Evolutionary conservation across 37 sponge, comb jelly and placozoan genomes (phyloP).

Genomic region (Sycon ciliatum): DNA sequence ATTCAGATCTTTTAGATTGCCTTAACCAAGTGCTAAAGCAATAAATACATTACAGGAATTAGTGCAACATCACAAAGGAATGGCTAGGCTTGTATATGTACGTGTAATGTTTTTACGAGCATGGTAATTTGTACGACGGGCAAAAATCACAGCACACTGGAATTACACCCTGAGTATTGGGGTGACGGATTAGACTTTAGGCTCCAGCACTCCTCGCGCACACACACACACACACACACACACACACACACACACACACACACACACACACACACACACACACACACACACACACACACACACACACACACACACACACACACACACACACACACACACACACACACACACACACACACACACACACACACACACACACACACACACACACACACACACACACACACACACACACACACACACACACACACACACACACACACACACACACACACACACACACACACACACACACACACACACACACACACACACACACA

Average conservation of each 20-base stretch:
- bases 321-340: slow-evolving; percentile 12
- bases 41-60: too few relatives aligned
- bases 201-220: not conserved
- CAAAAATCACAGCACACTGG: too few relatives aligned
- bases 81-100: too few relatives aligned
- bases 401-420: slow-evolving; percentile 13
- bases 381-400: not conserved
- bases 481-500: not conserved
- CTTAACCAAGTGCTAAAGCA: too few relatives aligned
- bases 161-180: not conserved
- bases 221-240: slow-evolving; percentile 15
- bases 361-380: slow-evolving; percentile 19
- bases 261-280: slow-evolving; percentile 17
- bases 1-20: too few relatives aligned
- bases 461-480: slow-evolving; percentile 9
- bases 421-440: slow-evolving; percentile 1
- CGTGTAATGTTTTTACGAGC: too few relatives aligned
- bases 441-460: not conserved
- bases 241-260: slow-evolving; percentile 31
- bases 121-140: too few relatives aligned
- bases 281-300: slow-evolving; percentile 20
- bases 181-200: not conserved
- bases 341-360: not conserved
- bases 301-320: slow-evolving; percentile 16
- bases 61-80: too few relatives aligned